phyloP scores from a whole-genome alignment of 2,888 invertebrate genomes.

The Smittia sp. region DNA sequence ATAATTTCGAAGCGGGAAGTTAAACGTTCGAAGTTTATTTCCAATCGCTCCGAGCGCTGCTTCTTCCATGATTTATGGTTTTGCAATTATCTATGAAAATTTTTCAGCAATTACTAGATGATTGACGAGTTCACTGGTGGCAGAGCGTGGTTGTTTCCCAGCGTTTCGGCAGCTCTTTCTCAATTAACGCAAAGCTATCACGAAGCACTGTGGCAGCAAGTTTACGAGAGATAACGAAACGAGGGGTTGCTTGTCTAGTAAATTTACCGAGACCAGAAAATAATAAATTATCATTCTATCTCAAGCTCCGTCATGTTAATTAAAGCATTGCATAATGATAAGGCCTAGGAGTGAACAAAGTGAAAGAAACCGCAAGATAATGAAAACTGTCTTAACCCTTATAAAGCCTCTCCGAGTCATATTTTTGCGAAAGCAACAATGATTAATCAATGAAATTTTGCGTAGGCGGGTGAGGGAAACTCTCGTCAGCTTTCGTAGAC shows the following conservation, averaged over 20 bases:
- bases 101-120: background rate
- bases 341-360: constrained; percentile 1
- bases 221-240: background rate
- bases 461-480: background rate
- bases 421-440: background rate
- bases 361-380: constrained; percentile 39
- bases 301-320: constrained; percentile 26
- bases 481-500: background rate
- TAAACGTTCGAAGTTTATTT: too few relatives aligned
- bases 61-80: constrained; percentile 9
- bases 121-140: background rate
- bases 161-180: background rate
- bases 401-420: background rate
- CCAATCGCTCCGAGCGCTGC: background rate
- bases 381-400: constrained; percentile 37
- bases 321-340: constrained; percentile 37
- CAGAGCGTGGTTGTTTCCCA: too few relatives aligned
- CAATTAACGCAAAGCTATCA: background rate
- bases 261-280: background rate
- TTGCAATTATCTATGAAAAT: constrained; percentile 6
- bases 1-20: too few relatives aligned
- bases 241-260: background rate
- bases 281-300: constrained; percentile 36
- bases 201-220: background rate
- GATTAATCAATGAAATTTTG: constrained; percentile 10